Conservation (phyloP, 2,888 invertebrate species). For the Tetrapedia diversipes region DNA sequence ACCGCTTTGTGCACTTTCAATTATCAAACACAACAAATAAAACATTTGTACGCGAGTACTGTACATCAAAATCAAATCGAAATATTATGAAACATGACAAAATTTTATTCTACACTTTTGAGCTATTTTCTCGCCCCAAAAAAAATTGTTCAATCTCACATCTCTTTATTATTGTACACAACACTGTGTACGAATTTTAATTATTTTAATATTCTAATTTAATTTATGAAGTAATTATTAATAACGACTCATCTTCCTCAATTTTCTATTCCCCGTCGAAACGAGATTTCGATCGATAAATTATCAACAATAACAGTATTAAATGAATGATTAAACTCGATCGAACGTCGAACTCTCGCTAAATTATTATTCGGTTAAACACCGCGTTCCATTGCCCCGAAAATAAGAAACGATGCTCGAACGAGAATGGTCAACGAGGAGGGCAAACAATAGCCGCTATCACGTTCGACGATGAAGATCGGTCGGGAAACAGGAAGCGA, state of each 20-base stretch:
- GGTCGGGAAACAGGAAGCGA: not conserved
- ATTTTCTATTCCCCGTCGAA: too few species aligned
- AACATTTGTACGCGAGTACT: not conserved
- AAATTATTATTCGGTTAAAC: not conserved
- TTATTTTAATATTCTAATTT: too few species aligned
- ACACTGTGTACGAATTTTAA: too few species aligned
- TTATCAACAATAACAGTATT: too few species aligned
- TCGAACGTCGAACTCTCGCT: not conserved
- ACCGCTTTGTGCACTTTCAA: slow-evolving; percentile 9
- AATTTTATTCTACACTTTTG: not conserved
- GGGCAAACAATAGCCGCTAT: slow-evolving; percentile 9
- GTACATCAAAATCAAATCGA: not conserved
- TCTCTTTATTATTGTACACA: too few species aligned
- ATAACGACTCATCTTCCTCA: not conserved
- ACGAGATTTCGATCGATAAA: too few species aligned
- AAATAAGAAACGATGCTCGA: too few species aligned
- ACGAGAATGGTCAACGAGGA: not conserved
- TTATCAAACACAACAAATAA: not conserved
- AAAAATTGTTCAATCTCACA: too few species aligned
- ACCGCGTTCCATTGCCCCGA: not conserved
- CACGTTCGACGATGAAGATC: slow-evolving; percentile 11
- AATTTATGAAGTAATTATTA: too few species aligned
- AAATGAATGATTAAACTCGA: not conserved
- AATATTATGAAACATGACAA: not conserved
- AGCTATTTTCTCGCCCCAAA: not conserved